Conservation (phyloP, 2,888 invertebrate genomes). For the Crepidodera aurea region DNA sequence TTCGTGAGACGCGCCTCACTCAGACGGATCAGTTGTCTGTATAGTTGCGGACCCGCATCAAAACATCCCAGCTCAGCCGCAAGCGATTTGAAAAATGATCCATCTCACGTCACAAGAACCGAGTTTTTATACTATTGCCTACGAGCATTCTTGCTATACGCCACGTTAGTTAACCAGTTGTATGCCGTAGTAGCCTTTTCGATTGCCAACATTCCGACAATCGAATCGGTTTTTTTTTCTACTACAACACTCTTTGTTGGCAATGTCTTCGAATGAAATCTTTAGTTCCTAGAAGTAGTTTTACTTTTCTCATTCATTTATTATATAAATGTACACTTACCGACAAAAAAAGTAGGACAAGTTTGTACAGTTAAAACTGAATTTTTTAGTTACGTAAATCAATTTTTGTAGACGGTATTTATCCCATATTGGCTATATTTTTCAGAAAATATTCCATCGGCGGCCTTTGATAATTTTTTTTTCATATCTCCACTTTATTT, state of each 20-base stretch:
- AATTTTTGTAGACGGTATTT: no score
- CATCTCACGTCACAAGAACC: constrained; percentile 58
- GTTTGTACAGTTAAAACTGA: no score
- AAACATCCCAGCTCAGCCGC: constrained; percentile 59
- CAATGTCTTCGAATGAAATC: constrained; percentile 1
- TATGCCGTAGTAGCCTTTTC: constrained; percentile 14
- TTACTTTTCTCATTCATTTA: no score
- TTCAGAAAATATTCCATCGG: no score
- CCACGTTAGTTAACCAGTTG: constrained; percentile 26
- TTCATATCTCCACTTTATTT: no score
- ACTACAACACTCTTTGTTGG: not conserved
- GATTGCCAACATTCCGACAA: constrained; percentile 17
- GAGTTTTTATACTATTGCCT: constrained; percentile 50
- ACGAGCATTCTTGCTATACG: constrained; percentile 43
- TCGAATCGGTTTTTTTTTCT: constrained; percentile 16
- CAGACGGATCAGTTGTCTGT: constrained; percentile 43
- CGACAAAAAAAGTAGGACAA: no score
- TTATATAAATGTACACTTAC: no score
- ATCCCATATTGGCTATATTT: no score
- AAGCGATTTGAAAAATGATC: constrained; percentile 62
- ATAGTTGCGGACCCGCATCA: constrained; percentile 59
- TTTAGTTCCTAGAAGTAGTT: not conserved
- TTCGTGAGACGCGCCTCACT: constrained; percentile 35
- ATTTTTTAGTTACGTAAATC: no score
- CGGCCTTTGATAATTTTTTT: no score